Percentiles rank a stretch among this genome's conserved stretches.
Evolutionary conservation across 2,797 vertebrate genomes (phyloP).

Genomic region (Calcarius lapponicus): DNA sequence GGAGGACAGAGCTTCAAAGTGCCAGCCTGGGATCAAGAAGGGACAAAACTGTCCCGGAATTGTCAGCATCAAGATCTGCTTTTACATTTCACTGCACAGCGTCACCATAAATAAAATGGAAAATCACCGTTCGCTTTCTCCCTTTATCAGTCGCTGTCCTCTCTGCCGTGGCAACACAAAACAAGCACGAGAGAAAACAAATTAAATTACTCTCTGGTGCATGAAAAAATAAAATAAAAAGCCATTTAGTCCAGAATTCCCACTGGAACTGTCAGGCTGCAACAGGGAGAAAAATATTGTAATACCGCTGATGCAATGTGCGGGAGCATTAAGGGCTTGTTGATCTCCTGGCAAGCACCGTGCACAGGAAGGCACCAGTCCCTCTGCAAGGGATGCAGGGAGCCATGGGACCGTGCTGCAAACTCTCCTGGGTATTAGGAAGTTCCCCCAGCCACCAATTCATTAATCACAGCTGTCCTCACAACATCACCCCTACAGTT

Average conservation of each 20-base stretch:
- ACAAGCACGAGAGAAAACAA: conserved; percentile 55
- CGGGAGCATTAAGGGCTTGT: not conserved
- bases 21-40: conserved; percentile 55
- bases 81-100: conserved; percentile 64
- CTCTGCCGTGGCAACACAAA: conserved; percentile 22
- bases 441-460: not conserved
- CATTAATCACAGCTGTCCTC: not conserved
- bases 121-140: conserved; percentile 41
- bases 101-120: conserved; percentile 65
- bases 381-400: not conserved
- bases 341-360: not conserved
- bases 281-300: not conserved
- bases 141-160: conserved; percentile 31
- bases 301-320: not conserved
- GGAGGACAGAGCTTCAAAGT: conserved; percentile 6
- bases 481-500: not conserved
- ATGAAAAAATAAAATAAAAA: conserved; percentile 2
- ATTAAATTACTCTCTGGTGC: conserved; percentile 61
- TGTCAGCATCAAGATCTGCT: conserved; percentile 65
- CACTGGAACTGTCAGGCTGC: not conserved
- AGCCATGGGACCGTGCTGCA: accelerated
- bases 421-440: not conserved
- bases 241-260: conserved; percentile 51
- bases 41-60: conserved; percentile 64
- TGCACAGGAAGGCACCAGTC: not conserved